A percentile compares a stretch with the other conserved stretches of the same genome.
Conservation (phyloP, 2,113 vertebrate genomes). For the Macquaria ambigua region DNA sequence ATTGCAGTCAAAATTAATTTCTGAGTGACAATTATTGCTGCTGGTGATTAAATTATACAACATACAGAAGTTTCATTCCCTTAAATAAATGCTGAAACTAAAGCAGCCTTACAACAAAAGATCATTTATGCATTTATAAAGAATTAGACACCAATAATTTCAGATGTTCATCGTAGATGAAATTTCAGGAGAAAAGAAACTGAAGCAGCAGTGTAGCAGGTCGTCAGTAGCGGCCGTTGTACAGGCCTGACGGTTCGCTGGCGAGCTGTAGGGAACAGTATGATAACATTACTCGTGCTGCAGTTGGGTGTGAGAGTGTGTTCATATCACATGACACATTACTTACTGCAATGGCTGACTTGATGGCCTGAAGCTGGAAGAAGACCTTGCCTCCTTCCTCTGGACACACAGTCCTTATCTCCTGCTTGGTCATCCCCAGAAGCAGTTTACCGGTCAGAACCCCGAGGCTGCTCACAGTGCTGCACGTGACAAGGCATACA, state of each 20-base stretch:
- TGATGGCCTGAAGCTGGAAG: constrained; percentile 86
- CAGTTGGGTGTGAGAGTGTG: neutral
- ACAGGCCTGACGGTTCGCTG: constrained; percentile 71
- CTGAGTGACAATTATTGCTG: neutral
- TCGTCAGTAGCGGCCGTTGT: constrained; percentile 67
- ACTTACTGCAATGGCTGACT: constrained; percentile 84
- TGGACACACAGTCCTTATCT: constrained; percentile 87
- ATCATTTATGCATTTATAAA: no score
- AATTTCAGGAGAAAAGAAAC: neutral
- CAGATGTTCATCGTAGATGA: constrained; percentile 2
- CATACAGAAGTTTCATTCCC: neutral
- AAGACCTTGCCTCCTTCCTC: constrained; percentile 88
- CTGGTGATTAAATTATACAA: neutral
- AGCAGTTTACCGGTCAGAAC: constrained; percentile 86
- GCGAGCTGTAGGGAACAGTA: constrained; percentile 76
- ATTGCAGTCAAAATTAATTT: neutral
- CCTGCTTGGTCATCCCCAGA: constrained; percentile 84
- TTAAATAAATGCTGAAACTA: constrained; percentile 2
- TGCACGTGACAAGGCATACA: constrained; percentile 58
- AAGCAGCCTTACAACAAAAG: neutral
- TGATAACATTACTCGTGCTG: constrained; percentile 10
- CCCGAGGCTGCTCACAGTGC: constrained; percentile 88
- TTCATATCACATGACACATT: neutral
- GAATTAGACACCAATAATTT: neutral
- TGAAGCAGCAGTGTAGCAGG: neutral